Percentiles rank a stretch among this genome's conserved stretches.
Conservation (phyloP, 2,888 invertebrate species). For the Chelonus formosanus region DNA sequence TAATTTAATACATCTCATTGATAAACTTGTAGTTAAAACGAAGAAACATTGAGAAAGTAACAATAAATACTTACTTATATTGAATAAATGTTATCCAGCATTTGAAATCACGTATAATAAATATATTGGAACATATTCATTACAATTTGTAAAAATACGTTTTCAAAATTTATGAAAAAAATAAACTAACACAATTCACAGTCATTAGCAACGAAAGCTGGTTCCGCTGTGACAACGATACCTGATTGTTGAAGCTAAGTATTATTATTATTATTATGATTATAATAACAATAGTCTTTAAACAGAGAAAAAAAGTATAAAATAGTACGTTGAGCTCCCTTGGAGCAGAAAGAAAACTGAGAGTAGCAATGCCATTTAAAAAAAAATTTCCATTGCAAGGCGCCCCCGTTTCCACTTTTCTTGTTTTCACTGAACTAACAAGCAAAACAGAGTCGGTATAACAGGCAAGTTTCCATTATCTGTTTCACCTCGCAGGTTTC, state of each 20-base stretch:
- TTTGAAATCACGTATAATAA: conserved; percentile 10
- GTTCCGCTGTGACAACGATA: conserved; percentile 20
- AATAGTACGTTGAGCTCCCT: too few species aligned
- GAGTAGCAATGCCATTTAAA: too few species aligned
- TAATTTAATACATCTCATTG: conserved; percentile 15
- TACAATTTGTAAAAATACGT: conserved; percentile 1
- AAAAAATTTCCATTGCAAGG: too few species aligned
- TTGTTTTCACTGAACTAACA: too few species aligned
- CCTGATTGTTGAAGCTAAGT: conserved; percentile 7
- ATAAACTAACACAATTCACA: conserved; percentile 1
- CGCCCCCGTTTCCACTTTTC: too few species aligned
- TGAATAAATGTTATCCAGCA: background rate
- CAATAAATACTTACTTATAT: conserved; percentile 10
- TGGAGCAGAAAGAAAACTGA: too few species aligned
- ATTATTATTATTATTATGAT: too few species aligned
- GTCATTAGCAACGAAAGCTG: conserved; percentile 17
- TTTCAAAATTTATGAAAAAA: background rate
- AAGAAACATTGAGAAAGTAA: background rate
- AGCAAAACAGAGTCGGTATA: too few species aligned
- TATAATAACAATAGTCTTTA: too few species aligned
- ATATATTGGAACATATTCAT: background rate
- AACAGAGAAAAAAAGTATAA: too few species aligned
- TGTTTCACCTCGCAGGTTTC: too few species aligned
- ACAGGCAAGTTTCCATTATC: too few species aligned
- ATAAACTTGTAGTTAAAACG: conserved; percentile 9